Evolutionary conservation across 2,797 vertebrate species (phyloP), one percentile per base, ranked within the genome.

Genomic region (Capromys pilorides): DNA sequence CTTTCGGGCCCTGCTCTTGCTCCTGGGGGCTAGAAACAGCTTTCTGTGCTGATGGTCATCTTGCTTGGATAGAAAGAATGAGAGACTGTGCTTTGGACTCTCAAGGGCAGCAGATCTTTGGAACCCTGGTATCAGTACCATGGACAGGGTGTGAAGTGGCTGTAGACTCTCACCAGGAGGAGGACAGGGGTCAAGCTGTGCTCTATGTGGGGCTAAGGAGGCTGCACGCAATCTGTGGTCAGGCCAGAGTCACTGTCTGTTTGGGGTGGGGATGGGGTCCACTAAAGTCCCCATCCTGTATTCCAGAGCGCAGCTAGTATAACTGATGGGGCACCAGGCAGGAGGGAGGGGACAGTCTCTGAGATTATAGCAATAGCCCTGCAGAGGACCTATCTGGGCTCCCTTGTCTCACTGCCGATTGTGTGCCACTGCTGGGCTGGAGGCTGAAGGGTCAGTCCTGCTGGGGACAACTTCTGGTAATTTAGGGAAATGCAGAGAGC

Each of bases 131-230:
- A 49, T 62, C 10, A 24, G 45, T 33, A 33, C 61, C 54, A 39
- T 12, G 9, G 62, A 19, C 24, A 6, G 12, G 80, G 39, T 45
- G 7, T 28, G 12, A 39, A 95, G 69, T 75, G 18, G 22, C 33
- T 33, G 22, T 16, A 14, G 33, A 64, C 19, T 22, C 41, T 33
- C 31, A 26, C 24, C 41, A 77, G 75, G 31, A 71, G 66, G 69
- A 33, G 26, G 66, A 24, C n/a, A 45, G 19, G 31, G 33, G 31
- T 39, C 16, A 83, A n/a, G 57, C 73, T 62, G 61, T 8, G 21
- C 21, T 28, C 16, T 12, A 3, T 39, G 7, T 1, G 1, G 2
- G 6, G 13, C 26, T 4, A 3, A 0, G 1, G 2, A 2, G 28
- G 6, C 4, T 2, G 4, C 13, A 14, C 24, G 26, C 24, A 1